Conservation (phyloP, 2,797 vertebrate species). For the Moxostoma hubbsi region DNA sequence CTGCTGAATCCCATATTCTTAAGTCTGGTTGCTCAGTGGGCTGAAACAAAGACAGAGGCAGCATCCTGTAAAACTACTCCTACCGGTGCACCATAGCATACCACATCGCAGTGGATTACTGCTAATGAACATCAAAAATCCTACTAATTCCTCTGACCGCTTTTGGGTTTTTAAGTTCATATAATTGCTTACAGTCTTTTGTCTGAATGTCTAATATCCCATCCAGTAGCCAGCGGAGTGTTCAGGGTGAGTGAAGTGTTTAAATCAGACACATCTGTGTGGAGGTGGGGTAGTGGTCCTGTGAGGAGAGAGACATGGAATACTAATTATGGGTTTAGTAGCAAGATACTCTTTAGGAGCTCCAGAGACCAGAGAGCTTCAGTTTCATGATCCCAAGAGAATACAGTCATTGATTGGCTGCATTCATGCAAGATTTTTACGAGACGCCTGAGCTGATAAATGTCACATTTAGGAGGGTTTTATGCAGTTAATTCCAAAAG, state of each 20-base stretch:
- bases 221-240: not conserved
- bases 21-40: constrained; percentile 45
- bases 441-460: not conserved
- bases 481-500: not conserved
- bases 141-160: not conserved
- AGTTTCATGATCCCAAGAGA: constrained; percentile 6
- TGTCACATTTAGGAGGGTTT: not conserved
- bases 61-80: not conserved
- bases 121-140: constrained; percentile 26
- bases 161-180: too few species aligned
- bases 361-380: constrained; percentile 7
- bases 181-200: too few species aligned
- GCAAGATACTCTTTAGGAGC: not conserved
- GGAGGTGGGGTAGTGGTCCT: constrained; percentile 1
- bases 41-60: constrained; percentile 19
- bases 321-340: constrained; percentile 31
- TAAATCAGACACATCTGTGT: constrained; percentile 16
- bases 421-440: not conserved
- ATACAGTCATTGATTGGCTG: not conserved
- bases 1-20: constrained; percentile 64
- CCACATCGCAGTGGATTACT: constrained; percentile 6
- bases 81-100: constrained; percentile 1
- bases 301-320: constrained; percentile 25
- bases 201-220: not conserved
- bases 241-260: not conserved